phyloP scores from a whole-genome alignment of 2,113 vertebrate species.

The Microcebus murinus region DNA sequence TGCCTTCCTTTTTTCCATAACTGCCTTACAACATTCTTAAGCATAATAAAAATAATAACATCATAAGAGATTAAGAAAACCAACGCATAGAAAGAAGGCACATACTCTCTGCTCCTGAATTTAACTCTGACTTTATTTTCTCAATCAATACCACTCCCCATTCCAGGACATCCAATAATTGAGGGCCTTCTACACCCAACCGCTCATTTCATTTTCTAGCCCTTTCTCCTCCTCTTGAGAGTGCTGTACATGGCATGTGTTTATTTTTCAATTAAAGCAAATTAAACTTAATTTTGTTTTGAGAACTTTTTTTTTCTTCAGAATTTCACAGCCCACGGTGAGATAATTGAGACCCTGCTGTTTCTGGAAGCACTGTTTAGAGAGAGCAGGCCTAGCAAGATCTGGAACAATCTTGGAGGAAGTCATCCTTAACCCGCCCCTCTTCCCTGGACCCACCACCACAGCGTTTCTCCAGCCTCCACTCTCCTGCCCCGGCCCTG shows the following conservation, averaged over 20 bases:
- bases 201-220: conserved; percentile 64
- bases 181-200: conserved; percentile 49
- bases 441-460: background rate
- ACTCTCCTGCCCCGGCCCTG: background rate
- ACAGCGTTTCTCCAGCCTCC: background rate
- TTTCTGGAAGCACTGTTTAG: conserved; percentile 66
- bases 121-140: conserved; percentile 34
- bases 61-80: background rate
- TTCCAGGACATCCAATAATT: conserved; percentile 21
- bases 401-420: conserved; percentile 11
- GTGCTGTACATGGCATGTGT: conserved; percentile 68
- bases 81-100: background rate
- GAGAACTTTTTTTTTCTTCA: conserved; percentile 66
- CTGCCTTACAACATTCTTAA: background rate
- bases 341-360: conserved; percentile 80
- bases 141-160: conserved; percentile 29
- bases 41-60: background rate
- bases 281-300: conserved; percentile 82
- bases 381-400: conserved; percentile 27
- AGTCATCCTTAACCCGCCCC: background rate
- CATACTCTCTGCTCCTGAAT: background rate
- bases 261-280: conserved; percentile 81
- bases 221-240: conserved; percentile 61
- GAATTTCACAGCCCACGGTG: conserved; percentile 74
- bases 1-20: background rate